Conservation (phyloP, 1,140 invertebrate species). For the Proales similis region DNA sequence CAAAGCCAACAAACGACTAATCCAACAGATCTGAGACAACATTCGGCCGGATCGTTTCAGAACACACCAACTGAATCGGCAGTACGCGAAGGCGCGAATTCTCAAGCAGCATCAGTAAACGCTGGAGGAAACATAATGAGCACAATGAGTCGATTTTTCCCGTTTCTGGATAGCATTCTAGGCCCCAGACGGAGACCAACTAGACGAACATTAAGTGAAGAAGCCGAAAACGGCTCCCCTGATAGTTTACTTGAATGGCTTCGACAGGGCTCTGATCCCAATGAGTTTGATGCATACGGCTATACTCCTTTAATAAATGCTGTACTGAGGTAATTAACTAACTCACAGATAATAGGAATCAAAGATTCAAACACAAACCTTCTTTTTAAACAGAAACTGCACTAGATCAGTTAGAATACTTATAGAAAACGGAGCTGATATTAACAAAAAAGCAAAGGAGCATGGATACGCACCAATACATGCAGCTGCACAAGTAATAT, state of each 20-base stretch:
- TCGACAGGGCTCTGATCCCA: conserved; percentile 31
- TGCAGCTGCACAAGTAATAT: conserved; percentile 35
- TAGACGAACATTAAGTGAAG: conserved; percentile 22
- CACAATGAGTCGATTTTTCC: too few relatives aligned
- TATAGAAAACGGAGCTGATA: conserved; percentile 25
- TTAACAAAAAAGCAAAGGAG: conserved; percentile 11
- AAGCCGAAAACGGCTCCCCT: conserved; percentile 31
- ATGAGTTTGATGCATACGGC: conserved; percentile 31
- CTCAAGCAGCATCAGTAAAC: too few relatives aligned
- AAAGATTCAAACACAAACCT: background rate
- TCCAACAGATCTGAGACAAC: too few relatives aligned
- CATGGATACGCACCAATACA: conserved; percentile 35
- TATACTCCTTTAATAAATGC: conserved; percentile 37
- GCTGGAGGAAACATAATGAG: too few relatives aligned
- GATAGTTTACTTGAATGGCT: conserved; percentile 31
- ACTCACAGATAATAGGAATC: background rate
- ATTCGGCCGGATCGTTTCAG: too few relatives aligned
- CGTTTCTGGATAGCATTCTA: conserved; percentile 13
- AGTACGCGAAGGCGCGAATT: too few relatives aligned
- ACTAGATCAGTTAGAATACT: conserved; percentile 26
- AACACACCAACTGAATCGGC: too few relatives aligned
- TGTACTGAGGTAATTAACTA: conserved; percentile 2
- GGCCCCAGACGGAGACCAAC: conserved; percentile 11
- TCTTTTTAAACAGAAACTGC: conserved; percentile 3
- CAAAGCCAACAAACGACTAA: too few relatives aligned